Evolutionary conservation across 1,140 invertebrate genomes (phyloP), one percentile per base, ranked within the genome.

Genomic region (Cecropterus lyciades): DNA sequence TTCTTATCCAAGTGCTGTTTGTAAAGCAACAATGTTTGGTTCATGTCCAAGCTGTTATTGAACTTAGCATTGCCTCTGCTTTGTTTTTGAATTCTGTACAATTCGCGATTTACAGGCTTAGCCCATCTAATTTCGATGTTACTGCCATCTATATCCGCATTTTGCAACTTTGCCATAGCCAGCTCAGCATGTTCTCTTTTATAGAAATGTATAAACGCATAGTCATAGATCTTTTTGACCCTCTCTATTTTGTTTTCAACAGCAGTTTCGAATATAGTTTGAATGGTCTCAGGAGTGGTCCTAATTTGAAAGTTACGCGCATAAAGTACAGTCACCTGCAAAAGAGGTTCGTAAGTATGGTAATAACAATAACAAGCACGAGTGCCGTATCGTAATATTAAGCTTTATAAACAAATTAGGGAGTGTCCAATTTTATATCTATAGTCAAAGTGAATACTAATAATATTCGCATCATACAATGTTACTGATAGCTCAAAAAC

Each of bases 311-410:
- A 92, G 74, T 87, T 93, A 60, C 83, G 77, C 63, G 87, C 80
- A 70, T 93, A 93, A 1, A 93, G 75, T 20, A 92, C 91, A 77
- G 91, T 93, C 2, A 93, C 92, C 93, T 93, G 85, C 40, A 93
- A 93, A 68, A 51, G 37, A 72, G n/a, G 43, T 30, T 37, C 14
- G 16, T 51, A 11, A 14, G 9, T 53, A 42, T 52, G 13, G 13
- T 52, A 45, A 60, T 42, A 24, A 51, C 43, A 53, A 59, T 46
- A 66, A 37, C 30, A 33, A 10, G 2, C 30, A 33, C 5, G 17
- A 53, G 30, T 40, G 14, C 0, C 27, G 20, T 16, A 42, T 49
- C 13, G 27, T 40, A 27, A 40, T 17, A 33, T 33, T 45, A 24
- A 30, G 46, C 17, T 27, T 51, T 43, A 27, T 51, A 66, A 52